Evolutionary conservation across 2,888 invertebrate genomes (phyloP), one percentile per base, ranked within the genome.

Genomic region (Cerastis leucographa): DNA sequence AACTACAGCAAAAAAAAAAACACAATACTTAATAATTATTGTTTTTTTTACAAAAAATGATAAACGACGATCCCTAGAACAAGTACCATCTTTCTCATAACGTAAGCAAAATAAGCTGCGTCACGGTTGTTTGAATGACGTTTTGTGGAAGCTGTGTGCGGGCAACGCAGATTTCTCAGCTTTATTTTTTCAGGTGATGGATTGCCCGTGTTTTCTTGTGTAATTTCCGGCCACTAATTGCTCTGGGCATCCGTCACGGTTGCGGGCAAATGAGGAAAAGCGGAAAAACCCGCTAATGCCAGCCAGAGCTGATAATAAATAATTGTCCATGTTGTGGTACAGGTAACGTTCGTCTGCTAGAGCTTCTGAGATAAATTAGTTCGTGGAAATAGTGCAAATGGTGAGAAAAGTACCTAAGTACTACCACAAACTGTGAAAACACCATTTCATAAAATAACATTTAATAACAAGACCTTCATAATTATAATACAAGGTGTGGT

Each of bases 181-280:
- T 94, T 94, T 94, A 94, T 95, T 95, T 96, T 96, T 92, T 90
- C 90, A 90, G 95, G 96, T 96, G 96, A 96, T 96, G 95, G 96
- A 96, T 96, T 92, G 92, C 93, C 89, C 89, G 93, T 94, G 94
- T 95, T 96, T 95, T 95, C 96, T 96, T 95, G 93, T 93, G 96
- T 95, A 96, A 96, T 96, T 95, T 96, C 96, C 96, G 95, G 94
- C 93, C 95, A 92, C 96, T 96, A 96, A 96, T 96, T 96, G 95
- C 95, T 89, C 87, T 89, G 90, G 92, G 95, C 95, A 95, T 95
- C 96, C 95, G 95, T 96, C 96, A 95, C 92, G 93, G 89, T 87
- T 85, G 86, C 80, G 89, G 89, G 91, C 88, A 91, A 94, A 93
- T 91, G 91, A 93, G 93, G 92, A 93, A 94, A 95, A 94, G 92